Evolutionary conservation across 2,797 vertebrate species (phyloP).

Genomic region (Syncerus caffer): DNA sequence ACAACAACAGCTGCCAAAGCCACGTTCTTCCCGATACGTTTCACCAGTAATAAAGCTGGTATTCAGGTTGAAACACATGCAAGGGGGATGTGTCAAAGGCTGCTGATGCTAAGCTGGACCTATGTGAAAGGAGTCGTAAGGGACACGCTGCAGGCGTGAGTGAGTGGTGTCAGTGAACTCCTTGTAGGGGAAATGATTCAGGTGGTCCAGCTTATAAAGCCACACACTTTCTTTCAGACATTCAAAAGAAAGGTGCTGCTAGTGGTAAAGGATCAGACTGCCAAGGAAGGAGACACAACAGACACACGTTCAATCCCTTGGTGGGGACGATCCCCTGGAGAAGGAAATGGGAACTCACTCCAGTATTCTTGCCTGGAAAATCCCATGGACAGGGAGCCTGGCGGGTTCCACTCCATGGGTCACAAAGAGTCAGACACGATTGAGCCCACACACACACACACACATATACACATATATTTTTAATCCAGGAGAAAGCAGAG

Average conservation of each 20-base stretch:
- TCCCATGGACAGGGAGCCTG: not conserved
- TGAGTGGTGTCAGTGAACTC: not conserved
- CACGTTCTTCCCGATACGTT: not conserved
- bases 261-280: not conserved
- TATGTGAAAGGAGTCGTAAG: not conserved
- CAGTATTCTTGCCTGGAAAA: not conserved
- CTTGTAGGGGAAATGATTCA: not conserved
- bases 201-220: not conserved
- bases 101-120: not conserved
- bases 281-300: not conserved
- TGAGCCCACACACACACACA: not conserved
- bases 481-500: too few relatives aligned
- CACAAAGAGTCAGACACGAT: not conserved
- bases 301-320: not conserved
- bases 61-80: not conserved
- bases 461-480: too few relatives aligned
- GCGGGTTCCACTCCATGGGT: not conserved
- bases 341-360: not conserved
- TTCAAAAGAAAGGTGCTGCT: not conserved
- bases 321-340: not conserved
- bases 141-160: rapidly evolving
- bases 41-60: not conserved
- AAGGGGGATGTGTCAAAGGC: not conserved
- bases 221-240: not conserved
- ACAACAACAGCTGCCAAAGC: not conserved